Evolutionary conservation across 92 coral and sea anemone genomes (phyloP), one percentile per base, ranked within the genome.

Genomic region (Phenganax subtilis): DNA sequence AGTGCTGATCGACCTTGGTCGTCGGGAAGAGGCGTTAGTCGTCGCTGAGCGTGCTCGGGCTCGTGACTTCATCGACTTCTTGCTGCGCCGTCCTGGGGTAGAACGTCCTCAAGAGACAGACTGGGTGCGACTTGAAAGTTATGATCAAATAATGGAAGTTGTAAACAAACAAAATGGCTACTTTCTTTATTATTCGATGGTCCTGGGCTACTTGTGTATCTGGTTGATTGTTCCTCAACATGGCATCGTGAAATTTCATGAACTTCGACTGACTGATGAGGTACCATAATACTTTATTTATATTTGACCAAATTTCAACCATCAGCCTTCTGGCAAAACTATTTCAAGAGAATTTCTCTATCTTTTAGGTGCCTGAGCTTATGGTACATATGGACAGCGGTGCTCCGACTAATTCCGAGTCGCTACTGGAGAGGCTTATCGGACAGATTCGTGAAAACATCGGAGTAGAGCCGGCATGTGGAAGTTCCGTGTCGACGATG

Each of bases 41-140:
- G 91, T 92, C 37, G 99, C 99, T 15, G 99, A 96, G 78, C 88
- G 97, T 5, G 93, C 97, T 64, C 86, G 99, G 55, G 84, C 97
- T 25, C 89, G 90, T 59, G 94, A 93, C 74, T 96, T 96, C 64
- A 85, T 92, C 80, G 97, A 90, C 85, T 91, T 96, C 57, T 89
- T 96, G 4, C 91, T 91, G 67, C 92, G 91, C 70, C 90, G 96
- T 7, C 99, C 92, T 44, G 88, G 85, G 37, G 81, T 80, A 3
- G 62, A 86, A 27, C 82, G 85, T 55, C 75, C 86, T 53, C 61
- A 77, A 64, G 91, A 87, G 55, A 84, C 86, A 75, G 57, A 44
- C 55, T 54, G 74, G 60, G 62, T 64, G n/a, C 80, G 84, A 37
- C 79, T 88, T 31, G 82, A 84, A 12, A 85, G 87, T 72, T 87